A percentile compares a stretch with the other conserved stretches of the same genome.
phyloP scores from a whole-genome alignment of 1,140 invertebrate species.

The Drosophila jambulina region DNA sequence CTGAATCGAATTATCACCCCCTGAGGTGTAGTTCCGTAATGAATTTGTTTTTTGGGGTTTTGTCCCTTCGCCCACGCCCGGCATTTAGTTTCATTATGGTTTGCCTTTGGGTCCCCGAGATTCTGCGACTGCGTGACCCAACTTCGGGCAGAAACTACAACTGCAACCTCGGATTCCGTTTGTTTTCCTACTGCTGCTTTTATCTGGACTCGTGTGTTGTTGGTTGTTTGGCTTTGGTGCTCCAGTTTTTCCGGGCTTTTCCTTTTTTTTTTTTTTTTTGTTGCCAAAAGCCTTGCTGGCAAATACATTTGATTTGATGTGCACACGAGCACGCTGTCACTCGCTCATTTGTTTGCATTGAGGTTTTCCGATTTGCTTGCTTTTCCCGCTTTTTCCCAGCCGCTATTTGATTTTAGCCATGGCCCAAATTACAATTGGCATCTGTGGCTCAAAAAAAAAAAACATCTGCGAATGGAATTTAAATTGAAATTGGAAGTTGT shows the following conservation, averaged over 20 bases:
- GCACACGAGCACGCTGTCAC: conserved; percentile 48
- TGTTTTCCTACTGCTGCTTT: conserved; percentile 38
- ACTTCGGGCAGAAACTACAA: conserved; percentile 13
- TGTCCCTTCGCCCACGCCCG: conserved; percentile 53
- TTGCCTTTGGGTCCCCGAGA: conserved; percentile 33
- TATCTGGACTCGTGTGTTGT: conserved; percentile 51
- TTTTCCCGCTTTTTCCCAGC: conserved; percentile 35
- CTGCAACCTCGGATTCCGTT: conserved; percentile 41
- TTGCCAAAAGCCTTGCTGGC: conserved; percentile 59
- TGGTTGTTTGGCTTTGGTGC: conserved; percentile 65
- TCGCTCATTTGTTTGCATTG: conserved; percentile 67
- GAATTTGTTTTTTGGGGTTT: conserved; percentile 82
- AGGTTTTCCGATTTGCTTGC: conserved; percentile 62
- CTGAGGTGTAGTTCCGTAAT: conserved; percentile 82
- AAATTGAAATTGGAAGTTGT: conserved; percentile 33
- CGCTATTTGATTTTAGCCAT: conserved; percentile 43
- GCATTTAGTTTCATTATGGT: conserved; percentile 79
- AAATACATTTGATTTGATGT: conserved; percentile 77
- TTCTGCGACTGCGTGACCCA: conserved; percentile 72
- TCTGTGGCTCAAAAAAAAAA: conserved; percentile 15
- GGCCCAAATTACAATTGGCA: conserved; percentile 46
- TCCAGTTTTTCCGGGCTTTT: conserved; percentile 29
- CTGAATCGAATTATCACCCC: conserved; percentile 83
- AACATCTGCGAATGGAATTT: conserved; percentile 18
- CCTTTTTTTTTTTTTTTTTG: conserved; percentile 4